A percentile compares a stretch with the other conserved stretches of the same genome.
Conservation (phyloP, 1,140 invertebrate genomes). For the Megalopta genalis region DNA sequence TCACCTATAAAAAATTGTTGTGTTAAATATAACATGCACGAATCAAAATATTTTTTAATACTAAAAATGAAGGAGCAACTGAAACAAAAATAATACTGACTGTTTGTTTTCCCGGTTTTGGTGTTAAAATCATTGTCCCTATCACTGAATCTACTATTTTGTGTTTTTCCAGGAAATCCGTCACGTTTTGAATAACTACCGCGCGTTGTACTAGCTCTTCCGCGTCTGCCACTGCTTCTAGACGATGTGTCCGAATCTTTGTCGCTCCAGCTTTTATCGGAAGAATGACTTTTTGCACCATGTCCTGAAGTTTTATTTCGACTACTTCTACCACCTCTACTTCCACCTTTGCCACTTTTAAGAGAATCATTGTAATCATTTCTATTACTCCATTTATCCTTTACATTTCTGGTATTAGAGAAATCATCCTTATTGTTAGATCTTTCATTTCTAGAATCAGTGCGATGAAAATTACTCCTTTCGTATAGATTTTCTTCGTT, state of each 20-base stretch:
- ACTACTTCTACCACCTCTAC: slow-evolving; percentile 33
- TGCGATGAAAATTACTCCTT: slow-evolving; percentile 50
- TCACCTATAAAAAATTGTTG: slow-evolving; percentile 29
- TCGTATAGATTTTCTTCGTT: slow-evolving; percentile 67
- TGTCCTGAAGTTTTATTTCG: slow-evolving; percentile 41
- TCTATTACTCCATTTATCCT: slow-evolving; percentile 47
- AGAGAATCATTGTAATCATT: slow-evolving; percentile 46
- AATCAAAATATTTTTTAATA: slow-evolving; percentile 3
- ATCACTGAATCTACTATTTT: slow-evolving; percentile 35
- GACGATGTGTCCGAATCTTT: slow-evolving; percentile 70
- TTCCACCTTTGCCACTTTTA: slow-evolving; percentile 56
- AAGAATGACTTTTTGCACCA: slow-evolving; percentile 35
- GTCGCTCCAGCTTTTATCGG: slow-evolving; percentile 65
- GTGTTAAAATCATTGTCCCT: slow-evolving; percentile 21
- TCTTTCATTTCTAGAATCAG: slow-evolving; percentile 52
- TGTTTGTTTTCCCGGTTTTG: slow-evolving; percentile 41
- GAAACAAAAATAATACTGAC: slow-evolving; percentile 7
- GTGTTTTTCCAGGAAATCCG: slow-evolving; percentile 14
- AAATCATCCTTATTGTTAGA: slow-evolving; percentile 51
- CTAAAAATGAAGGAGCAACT: not conserved
- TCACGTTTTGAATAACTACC: slow-evolving; percentile 27
- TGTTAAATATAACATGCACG: not conserved
- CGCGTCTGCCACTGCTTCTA: slow-evolving; percentile 51
- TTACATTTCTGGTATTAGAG: slow-evolving; percentile 56
- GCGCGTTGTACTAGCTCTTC: slow-evolving; percentile 49